Evolutionary conservation across 1,140 invertebrate genomes (phyloP), one percentile per base, ranked within the genome.

Genomic region (Drosophila bipectinata): DNA sequence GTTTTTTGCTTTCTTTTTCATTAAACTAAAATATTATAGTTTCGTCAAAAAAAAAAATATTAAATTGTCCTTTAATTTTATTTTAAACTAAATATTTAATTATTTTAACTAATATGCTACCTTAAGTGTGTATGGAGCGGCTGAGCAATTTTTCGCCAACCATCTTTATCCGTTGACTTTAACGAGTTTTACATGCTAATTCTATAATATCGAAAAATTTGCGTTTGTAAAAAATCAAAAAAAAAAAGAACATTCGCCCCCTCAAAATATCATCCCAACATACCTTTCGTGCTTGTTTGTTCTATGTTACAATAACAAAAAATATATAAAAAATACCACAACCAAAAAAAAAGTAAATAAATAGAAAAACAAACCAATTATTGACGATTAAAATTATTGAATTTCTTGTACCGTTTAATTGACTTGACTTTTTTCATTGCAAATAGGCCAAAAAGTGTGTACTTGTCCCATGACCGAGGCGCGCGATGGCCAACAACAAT

Each of bases 361-460:
- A 44, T 15, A 44, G 41, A 44, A 49, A 58, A 56, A 37, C 34
- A 66, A 78, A 78, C 71, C 79, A 87, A 89, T 77, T 85, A 80
- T 77, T 84, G 80, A 83, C 64, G 77, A 79, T 75, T 69, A 41
- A 39, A 71, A 81, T 71, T 66, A 81, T 73, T 58, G 60, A 74
- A 63, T 85, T 74, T 76, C n/a, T 61, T 88, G 87, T 66, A 77
- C 81, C 73, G 64, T 91, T 91, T 91, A 85, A 91, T 91, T 91
- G 87, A 91, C 84, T 90, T 79, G 82, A 91, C 71, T 91, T 91
- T 91, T 91, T 91, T 91, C 90, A 68, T 91, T 91, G 88, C 88
- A 91, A 91, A 91, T 91, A 91, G 90, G 90, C 90, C 90, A 90
- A 90, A 91, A 91, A 91, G 90, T 91, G 90, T 91, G 90, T 91